Evolutionary conservation across 1,140 invertebrate species (phyloP), one percentile per base, ranked within the genome.

Genomic region (Zaprionus tsacasi): DNA sequence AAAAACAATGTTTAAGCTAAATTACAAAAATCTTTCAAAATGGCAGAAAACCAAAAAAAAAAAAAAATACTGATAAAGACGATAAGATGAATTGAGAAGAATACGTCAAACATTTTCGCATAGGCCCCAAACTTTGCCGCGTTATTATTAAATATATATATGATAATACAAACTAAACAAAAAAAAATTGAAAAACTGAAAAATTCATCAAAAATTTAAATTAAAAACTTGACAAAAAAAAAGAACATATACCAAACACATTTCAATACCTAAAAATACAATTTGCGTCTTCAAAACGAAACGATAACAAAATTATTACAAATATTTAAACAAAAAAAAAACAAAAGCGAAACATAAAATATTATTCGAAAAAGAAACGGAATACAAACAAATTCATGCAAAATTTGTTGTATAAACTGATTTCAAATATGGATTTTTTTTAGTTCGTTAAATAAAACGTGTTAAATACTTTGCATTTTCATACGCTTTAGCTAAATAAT

Each of bases 401-500:
- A 70, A 70, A 61, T 78, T 81, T 79, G 70, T 70, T 82, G 45
- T 15, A 40, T 40, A 30, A 60, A 63, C 64, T 85, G 59, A 59
- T 70, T 78, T 76, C 70, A 54, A 69, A 58, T 21, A 56, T 74
- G 40, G 40, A 63, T 59, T 55, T 54, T 77, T 81, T 75, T 70
- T 79, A 74, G 70, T 72, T 76, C 48, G 68, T 70, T 78, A 72
- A 69, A 65, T 72, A 70, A 45, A 77, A 66, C 61, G 30, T 82
- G 80, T 82, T 78, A 76, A 81, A 86, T 78, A 87, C 83, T 87
- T 87, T 87, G 83, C 83, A 87, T 87, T 87, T 87, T 87, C 82
- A 80, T 87, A 88, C 83, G 83, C 83, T 87, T 87, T 87, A 87
- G 83, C 83, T 87, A 87, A 87, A 79, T 68, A 81, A 79, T 70